Base-by-base conservation (phyloP, 2,888 invertebrate genomes). In the Silvanus unidentatus region DNA sequence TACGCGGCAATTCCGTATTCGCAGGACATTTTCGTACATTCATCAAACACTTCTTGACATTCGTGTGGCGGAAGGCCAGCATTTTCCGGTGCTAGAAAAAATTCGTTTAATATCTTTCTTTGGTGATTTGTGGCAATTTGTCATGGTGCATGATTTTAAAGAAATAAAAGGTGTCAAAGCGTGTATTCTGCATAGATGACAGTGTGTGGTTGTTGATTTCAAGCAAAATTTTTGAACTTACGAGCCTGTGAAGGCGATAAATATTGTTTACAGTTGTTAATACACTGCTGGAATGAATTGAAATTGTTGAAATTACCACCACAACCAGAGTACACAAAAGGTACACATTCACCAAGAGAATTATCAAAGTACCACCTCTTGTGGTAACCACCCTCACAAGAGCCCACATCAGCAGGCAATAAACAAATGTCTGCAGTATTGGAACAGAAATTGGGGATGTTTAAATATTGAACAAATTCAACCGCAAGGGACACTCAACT, bases 241-340 rank as follows among this genome's bases (percentile, higher is more conserved):
- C 68, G 58, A 50, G 61, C 53, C 40, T 61, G 60, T 13, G 64
- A 62, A 45, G 53, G 50, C 34, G 59, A 53, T 49, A 70, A 54
- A 44, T 63, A 64, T 35, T 69, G 51, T 57, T 56, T 62, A 70
- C 85, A 85, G 68, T 75, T 77, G 53, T 75, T 73, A 65, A 78
- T 72, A 72, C 90, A 91, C 62, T 81, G 77, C 60, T 82, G 79
- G 72, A 80, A 81, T 44, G 82, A 80, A 68, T 74, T 78, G 80
- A 91, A 92, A 75, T 86, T 86, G 77, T 94, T 94, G 64, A 78
- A 79, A 73, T 88, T 91, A 62, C 92, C 93, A 52, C 82, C 85
- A 73, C 93, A 95, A 73, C 94, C 93, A 54, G 81, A 80, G 75
- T 86, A 94, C 63, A 84, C 79, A 75, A 95, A 94, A 43, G 81